Evolutionary conservation across 2,797 vertebrate species (phyloP).

Genomic region (Anguilla marmorata): DNA sequence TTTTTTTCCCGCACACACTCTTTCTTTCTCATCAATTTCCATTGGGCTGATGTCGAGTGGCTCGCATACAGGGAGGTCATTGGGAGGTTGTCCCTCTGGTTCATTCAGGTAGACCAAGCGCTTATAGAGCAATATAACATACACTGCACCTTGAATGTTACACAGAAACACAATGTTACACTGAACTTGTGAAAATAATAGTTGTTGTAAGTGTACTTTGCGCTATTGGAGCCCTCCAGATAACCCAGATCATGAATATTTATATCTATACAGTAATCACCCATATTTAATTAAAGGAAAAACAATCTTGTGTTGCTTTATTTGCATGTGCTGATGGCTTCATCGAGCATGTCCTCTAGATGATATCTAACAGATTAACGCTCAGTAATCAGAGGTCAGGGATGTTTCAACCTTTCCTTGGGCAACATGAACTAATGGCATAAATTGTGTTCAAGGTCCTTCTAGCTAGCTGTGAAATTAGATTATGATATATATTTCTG

Average conservation of each 20-base stretch:
- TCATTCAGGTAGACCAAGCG: background rate
- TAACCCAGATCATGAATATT: background rate
- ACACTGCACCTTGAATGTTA: background rate
- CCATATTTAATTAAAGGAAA: background rate
- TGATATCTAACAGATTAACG: background rate
- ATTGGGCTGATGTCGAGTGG: too few species aligned
- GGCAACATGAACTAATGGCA: background rate
- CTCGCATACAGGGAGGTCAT: too few species aligned
- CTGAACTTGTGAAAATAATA: background rate
- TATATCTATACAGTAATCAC: background rate
- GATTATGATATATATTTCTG: slow-evolving; percentile 33
- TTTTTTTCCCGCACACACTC: background rate
- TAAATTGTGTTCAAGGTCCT: slow-evolving; percentile 35
- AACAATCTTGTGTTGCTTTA: background rate
- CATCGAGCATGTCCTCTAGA: background rate
- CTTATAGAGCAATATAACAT: background rate
- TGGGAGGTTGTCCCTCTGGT: background rate
- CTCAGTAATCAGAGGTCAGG: background rate
- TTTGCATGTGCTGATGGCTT: background rate
- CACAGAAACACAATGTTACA: background rate
- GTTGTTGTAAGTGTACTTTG: background rate
- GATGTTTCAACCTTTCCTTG: background rate
- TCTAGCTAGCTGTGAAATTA: slow-evolving; percentile 26
- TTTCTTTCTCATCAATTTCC: background rate
- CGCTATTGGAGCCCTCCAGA: background rate